A percentile compares a stretch with the other conserved stretches of the same genome.
These are phyloP conservation scores for Fistularia tabacaria DNA, from an alignment of 2,797 vertebrate genomes.

Conservation along the genomic window DNA sequence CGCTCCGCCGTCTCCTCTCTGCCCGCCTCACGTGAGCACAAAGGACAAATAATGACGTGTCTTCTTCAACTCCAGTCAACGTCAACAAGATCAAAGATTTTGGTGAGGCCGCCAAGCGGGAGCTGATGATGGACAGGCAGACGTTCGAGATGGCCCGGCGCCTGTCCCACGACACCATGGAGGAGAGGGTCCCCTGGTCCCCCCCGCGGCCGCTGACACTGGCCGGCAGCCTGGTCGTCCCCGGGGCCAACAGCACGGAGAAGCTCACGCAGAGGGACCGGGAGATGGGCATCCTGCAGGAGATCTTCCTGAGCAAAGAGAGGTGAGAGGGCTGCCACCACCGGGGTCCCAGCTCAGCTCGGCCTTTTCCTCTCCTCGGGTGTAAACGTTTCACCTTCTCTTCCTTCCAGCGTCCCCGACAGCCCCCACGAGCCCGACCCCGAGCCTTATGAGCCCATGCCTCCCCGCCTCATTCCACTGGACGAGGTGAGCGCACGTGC, in stretches of 20 bases:
- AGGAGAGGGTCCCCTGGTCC: slow-evolving; percentile 87
- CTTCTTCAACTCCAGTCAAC: slow-evolving; percentile 75
- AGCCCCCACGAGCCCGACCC: slow-evolving; percentile 91
- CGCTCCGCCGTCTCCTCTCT: too few relatives aligned
- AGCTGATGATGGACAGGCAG: slow-evolving; percentile 90
- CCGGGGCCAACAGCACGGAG: slow-evolving; percentile 86
- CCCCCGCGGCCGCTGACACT: slow-evolving; percentile 80
- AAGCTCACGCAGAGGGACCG: slow-evolving; percentile 86
- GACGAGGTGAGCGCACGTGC: slow-evolving; percentile 80
- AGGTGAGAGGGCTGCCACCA: slow-evolving; percentile 70
- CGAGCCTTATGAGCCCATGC: slow-evolving; percentile 88
- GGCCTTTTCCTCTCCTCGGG: too few relatives aligned
- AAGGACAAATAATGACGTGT: background rate
- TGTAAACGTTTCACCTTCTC: background rate
- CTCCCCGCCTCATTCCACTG: slow-evolving; percentile 89
- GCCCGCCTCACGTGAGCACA: background rate
- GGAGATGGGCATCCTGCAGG: slow-evolving; percentile 93
- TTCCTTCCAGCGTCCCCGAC: slow-evolving; percentile 71
- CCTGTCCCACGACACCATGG: slow-evolving; percentile 92
- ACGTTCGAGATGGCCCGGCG: slow-evolving; percentile 91
- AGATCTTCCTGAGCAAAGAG: slow-evolving; percentile 92
- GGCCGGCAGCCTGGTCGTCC: slow-evolving; percentile 71
- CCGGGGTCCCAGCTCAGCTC: too few relatives aligned
- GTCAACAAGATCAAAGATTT: slow-evolving; percentile 98
- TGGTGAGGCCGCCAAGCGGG: slow-evolving; percentile 90